Base-by-base conservation (phyloP, 2,113 vertebrate genomes). In the Aspidoscelis tigris region DNA sequence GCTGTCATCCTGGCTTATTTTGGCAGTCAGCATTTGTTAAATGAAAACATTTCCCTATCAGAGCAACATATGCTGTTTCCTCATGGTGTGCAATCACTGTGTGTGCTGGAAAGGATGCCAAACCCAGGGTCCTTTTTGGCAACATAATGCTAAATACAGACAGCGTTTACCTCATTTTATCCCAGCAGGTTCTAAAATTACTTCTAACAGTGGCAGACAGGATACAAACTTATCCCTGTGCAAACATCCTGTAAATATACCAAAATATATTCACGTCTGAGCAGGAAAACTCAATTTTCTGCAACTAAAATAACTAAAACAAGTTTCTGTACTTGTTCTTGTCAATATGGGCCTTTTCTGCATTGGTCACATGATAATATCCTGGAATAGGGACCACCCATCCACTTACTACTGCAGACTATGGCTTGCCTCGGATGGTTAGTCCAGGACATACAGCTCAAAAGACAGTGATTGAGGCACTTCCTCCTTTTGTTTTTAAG, bases 11-110 rank as follows among this genome's bases (percentile, higher is more conserved):
- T 73, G 10, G 7, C 33, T 61, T 64, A 61, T 61, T 65, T n/a
- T 74, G 81, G 55, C 55, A 74, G 41, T 47, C 22, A 26, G 44
- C 43, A 73, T 8, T n/a, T 58, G 80, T 71, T 64, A 74, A 82
- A 73, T 12, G 12, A 43, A 58, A 74, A 26, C 55, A 74, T 22
- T 82, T 82, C 65, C 33, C 71, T n/a, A n/a, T 47, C 39, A 64
- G 81, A 64, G 20, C 22, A 82, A 65, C 81, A 65, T 65, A 74
- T 82, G 71, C 8, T 44, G 26, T 64, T 64, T 82, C 22, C 80
- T n/a, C 55, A n/a, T 44, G 70, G 55, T 64, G 41, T 74, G 22
- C 53, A n/a, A 2, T n/a, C 22, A 44, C 39, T 73, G 53, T 82
- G 8, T n/a, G 7, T 80, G 18, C 21, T 53, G 16, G 44, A 80